phyloP scores from a whole-genome alignment of 2,113 vertebrate genomes.

The Eurystomus gularis region DNA sequence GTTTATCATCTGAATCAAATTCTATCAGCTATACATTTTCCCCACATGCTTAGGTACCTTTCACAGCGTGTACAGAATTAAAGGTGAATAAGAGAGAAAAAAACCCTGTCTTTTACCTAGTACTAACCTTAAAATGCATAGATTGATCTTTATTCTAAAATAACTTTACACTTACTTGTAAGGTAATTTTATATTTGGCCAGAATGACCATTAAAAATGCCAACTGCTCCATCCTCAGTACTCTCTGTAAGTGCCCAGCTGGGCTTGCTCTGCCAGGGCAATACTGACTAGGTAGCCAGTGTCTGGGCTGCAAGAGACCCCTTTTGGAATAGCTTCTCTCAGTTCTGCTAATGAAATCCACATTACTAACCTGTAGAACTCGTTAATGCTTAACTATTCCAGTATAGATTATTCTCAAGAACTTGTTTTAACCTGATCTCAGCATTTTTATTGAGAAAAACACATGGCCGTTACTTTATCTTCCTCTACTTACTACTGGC shows the following conservation, averaged over 20 bases:
- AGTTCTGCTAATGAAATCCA: not conserved
- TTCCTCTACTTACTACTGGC: not conserved
- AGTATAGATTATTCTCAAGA: not conserved
- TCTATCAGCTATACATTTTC: not conserved
- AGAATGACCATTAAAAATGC: not conserved
- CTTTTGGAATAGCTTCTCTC: not conserved
- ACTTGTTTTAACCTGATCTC: not conserved
- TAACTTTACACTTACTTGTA: not conserved
- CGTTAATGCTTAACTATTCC: not conserved
- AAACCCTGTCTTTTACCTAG: not conserved
- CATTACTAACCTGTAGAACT: not conserved
- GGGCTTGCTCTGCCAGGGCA: not conserved
- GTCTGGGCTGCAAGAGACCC: not conserved
- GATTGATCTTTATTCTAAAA: not conserved
- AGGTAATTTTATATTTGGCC: not conserved
- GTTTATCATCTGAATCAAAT: not conserved
- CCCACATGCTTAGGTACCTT: not conserved
- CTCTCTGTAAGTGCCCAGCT: not conserved
- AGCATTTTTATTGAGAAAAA: not conserved
- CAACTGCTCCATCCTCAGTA: not conserved
- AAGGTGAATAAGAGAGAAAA: not conserved
- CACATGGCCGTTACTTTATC: not conserved
- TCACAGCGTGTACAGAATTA: not conserved
- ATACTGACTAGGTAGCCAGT: too few relatives aligned
- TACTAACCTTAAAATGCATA: not conserved